Evolutionary conservation across 2,888 invertebrate genomes (phyloP), one percentile per base, ranked within the genome.

Genomic region (Chelonus formosanus): DNA sequence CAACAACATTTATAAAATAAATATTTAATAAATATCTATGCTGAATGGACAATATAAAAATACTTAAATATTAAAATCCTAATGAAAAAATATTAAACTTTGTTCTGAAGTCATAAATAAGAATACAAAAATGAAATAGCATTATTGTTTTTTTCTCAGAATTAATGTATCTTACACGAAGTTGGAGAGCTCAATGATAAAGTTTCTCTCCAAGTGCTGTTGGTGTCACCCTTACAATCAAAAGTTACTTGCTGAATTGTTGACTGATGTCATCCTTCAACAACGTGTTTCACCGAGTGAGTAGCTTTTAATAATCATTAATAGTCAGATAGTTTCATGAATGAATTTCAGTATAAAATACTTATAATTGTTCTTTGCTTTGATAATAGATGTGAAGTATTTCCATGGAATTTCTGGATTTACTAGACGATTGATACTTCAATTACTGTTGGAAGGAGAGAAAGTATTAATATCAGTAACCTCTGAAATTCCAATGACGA

Each of bases 201-300:
- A 91, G 71, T 91, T 96, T 81, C 89, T 96, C 75, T 90, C 93
- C 0, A 91, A 91, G 76, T 91, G 95, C 75, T 94, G 94, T 60
- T 90, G 93, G 78, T 94, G 94, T 79, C 95, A 96, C 84, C 88
- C 91, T 0, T 88, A 87, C 59, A 96, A 96, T 85, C 96, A 96
- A 84, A 90, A 91, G 71, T 87, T 92, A 54, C 88, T 97, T 66
- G 94, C 96, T 0, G 88, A 89, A 67, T 91, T 95, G 4, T 85
- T 96, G 5, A 92, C 92, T 76, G 89, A 90, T 73, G 92, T 94
- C 53, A 88, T 94, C 64, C 88, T 90, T 57, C 88, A 89, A 40
- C 90, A 90, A 77, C 84, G 75, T 85, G 82, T 74, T 54, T 78
- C 80, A 52, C 74, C 84, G 71, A 85, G 85, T 86, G 76, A 78